phyloP scores from a whole-genome alignment of 2,113 vertebrate genomes.

The Osmerus eperlanus region DNA sequence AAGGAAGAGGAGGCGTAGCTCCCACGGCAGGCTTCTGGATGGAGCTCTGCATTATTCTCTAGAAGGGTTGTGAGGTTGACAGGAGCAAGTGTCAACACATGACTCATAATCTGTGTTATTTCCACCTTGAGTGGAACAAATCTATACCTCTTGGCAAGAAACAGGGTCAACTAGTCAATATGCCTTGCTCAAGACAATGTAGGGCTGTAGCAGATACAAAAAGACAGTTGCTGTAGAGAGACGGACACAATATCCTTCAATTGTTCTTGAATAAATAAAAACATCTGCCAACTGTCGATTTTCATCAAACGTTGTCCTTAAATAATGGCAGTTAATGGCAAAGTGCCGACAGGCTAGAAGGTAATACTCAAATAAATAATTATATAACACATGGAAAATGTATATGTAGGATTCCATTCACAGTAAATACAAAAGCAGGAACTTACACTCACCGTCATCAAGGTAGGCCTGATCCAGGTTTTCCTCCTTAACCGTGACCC shows the following conservation, averaged over 20 bases:
- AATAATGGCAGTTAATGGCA: neutral
- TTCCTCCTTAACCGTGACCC: slow-evolving; percentile 94
- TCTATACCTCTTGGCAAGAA: slow-evolving; percentile 38
- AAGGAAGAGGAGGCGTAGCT: slow-evolving; percentile 22
- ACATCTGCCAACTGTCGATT: slow-evolving; percentile 12
- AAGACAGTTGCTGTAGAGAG: slow-evolving; percentile 14
- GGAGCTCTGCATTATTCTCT: slow-evolving; percentile 51
- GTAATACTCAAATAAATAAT: no score
- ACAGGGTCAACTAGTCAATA: slow-evolving; percentile 30
- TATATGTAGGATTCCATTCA: neutral
- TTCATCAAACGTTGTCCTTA: slow-evolving; percentile 11
- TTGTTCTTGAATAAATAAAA: slow-evolving; percentile 51
- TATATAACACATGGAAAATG: neutral
- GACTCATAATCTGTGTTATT: slow-evolving; percentile 62
- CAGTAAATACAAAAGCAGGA: slow-evolving; percentile 37
- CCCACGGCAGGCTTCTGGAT: slow-evolving; percentile 27
- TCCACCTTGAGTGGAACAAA: slow-evolving; percentile 58
- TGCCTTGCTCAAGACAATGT: slow-evolving; percentile 33
- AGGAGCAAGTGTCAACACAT: slow-evolving; percentile 60
- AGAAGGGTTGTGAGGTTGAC: slow-evolving; percentile 53
- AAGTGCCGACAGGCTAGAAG: neutral
- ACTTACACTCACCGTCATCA: slow-evolving; percentile 90
- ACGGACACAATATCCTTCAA: slow-evolving; percentile 59
- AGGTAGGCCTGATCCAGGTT: slow-evolving; percentile 97
- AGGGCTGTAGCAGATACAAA: slow-evolving; percentile 13